phyloP scores from a whole-genome alignment of 1,140 invertebrate species.

The Diabrotica undecimpunctata region DNA sequence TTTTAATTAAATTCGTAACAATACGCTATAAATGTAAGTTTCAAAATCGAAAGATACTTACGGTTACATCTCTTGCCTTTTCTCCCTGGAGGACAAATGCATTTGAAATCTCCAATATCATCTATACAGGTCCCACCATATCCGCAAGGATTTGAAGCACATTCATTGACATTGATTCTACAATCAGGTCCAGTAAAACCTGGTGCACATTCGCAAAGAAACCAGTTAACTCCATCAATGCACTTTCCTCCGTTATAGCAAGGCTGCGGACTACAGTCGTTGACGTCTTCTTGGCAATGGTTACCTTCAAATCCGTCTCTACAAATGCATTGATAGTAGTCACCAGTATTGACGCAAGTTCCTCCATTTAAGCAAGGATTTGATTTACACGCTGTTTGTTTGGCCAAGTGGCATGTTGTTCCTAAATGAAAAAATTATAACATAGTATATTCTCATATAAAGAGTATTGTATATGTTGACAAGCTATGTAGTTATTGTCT shows the following conservation, averaged over 20 bases:
- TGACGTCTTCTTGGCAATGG: constrained; percentile 62
- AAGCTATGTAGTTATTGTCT: too few relatives aligned
- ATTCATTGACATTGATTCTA: constrained; percentile 74
- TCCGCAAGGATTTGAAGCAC: constrained; percentile 75
- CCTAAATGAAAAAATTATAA: constrained; percentile 42
- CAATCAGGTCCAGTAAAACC: constrained; percentile 72
- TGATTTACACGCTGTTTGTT: constrained; percentile 67
- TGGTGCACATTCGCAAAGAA: constrained; percentile 67
- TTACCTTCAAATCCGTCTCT: constrained; percentile 62
- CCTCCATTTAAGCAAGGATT: constrained; percentile 71
- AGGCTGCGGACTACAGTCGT: constrained; percentile 61
- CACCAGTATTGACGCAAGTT: constrained; percentile 68
- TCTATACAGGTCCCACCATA: constrained; percentile 81
- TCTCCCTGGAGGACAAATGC: constrained; percentile 74
- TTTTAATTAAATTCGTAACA: too few relatives aligned
- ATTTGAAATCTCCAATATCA: constrained; percentile 71
- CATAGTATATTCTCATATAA: too few relatives aligned
- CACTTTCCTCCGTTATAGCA: constrained; percentile 76
- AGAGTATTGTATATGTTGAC: too few relatives aligned
- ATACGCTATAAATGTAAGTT: too few relatives aligned
- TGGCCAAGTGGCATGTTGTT: constrained; percentile 66
- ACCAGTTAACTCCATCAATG: constrained; percentile 78
- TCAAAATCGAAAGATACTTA: constrained; percentile 24
- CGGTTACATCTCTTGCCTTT: constrained; percentile 67
- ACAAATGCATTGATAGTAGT: constrained; percentile 69